Evolutionary conservation across 2,888 invertebrate genomes (phyloP).

Genomic region (Macaria liturata): DNA sequence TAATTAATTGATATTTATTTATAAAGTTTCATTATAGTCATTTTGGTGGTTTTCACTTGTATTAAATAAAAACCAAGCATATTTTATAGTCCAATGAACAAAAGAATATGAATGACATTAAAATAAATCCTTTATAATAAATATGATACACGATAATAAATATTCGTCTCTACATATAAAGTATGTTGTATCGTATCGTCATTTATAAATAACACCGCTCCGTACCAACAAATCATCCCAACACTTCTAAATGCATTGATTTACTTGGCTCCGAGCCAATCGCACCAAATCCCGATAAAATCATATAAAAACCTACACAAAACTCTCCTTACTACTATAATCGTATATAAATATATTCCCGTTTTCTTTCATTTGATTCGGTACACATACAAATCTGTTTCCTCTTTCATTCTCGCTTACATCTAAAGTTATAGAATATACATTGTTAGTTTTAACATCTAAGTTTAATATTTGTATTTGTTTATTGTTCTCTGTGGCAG

Average conservation of each 20-base stretch:
- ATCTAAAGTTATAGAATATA: slow-evolving; percentile 78
- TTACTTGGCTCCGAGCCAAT: slow-evolving; percentile 52
- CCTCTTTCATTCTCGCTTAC: slow-evolving; percentile 65
- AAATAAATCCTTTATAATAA: too few species aligned
- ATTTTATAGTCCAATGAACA: too few species aligned
- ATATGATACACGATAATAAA: too few species aligned
- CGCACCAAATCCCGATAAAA: slow-evolving; percentile 43
- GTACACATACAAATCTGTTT: slow-evolving; percentile 74
- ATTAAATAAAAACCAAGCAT: too few species aligned
- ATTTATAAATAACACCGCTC: slow-evolving; percentile 29
- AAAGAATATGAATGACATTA: too few species aligned
- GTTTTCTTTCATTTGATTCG: slow-evolving; percentile 60
- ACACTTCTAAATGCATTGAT: slow-evolving; percentile 52
- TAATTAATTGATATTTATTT: too few species aligned
- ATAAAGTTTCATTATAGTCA: too few species aligned
- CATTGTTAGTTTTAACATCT: slow-evolving; percentile 78
- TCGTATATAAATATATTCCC: slow-evolving; percentile 81
- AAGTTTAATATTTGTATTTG: slow-evolving; percentile 79
- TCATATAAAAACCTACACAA: slow-evolving; percentile 55
- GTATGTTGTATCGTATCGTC: background rate
- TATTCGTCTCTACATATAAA: too few species aligned
- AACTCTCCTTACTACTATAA: slow-evolving; percentile 78
- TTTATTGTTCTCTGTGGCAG: slow-evolving; percentile 73
- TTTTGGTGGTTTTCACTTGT: too few species aligned
- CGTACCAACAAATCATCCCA: slow-evolving; percentile 25